phyloP scores from a whole-genome alignment of 2,888 invertebrate genomes.

The Argyra leucocephala region DNA sequence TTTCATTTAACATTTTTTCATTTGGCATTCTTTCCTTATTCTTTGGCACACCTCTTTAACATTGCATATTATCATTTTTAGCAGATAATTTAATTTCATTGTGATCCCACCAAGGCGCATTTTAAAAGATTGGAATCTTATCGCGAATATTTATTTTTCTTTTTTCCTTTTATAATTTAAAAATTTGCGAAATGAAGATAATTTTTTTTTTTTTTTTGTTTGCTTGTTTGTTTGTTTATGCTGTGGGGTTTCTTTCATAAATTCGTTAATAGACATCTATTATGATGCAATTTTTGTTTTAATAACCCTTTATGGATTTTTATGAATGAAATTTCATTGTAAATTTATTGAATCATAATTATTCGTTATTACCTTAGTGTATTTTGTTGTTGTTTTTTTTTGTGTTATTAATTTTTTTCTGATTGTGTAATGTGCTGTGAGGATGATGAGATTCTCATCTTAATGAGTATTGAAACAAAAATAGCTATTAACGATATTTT shows the following conservation, averaged over 20 bases:
- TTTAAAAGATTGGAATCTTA: not conserved
- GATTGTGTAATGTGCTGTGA: not conserved
- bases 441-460: too few species aligned
- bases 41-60: not conserved
- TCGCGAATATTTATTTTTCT: not conserved
- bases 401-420: not conserved
- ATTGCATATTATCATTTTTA: not conserved
- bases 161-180: too few species aligned
- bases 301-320: not conserved
- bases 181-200: too few species aligned
- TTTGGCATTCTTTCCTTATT: too few species aligned
- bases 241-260: not conserved
- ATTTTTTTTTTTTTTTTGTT: too few species aligned
- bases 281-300: not conserved
- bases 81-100: not conserved
- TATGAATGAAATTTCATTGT: not conserved
- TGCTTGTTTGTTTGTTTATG: too few species aligned
- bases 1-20: too few species aligned
- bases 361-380: not conserved
- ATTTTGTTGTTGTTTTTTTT: not conserved
- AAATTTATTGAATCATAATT: conserved; percentile 2
- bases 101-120: not conserved
- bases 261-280: not conserved
- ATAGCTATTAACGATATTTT: too few species aligned
- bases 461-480: too few species aligned